Conservation (phyloP, 1,140 invertebrate species). For the Papilio xuthus region DNA sequence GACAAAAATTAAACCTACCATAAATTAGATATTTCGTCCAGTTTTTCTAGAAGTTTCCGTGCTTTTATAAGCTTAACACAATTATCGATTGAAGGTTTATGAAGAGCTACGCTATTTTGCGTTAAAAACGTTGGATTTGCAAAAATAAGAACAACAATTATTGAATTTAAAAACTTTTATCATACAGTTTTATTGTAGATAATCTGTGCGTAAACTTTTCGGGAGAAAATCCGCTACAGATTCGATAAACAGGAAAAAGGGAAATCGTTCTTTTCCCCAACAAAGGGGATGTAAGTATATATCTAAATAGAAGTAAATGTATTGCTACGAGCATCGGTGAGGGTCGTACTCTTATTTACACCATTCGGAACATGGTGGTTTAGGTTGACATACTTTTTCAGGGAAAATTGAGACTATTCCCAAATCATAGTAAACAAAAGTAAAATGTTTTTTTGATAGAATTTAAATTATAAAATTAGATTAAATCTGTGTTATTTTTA, state of each 20-base stretch:
- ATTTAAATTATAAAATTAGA: background rate
- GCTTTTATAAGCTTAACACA: background rate
- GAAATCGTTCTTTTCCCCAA: slow-evolving; percentile 37
- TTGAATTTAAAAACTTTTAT: background rate
- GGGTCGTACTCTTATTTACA: slow-evolving; percentile 48
- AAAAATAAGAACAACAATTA: background rate
- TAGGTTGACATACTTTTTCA: slow-evolving; percentile 21
- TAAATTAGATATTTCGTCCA: background rate
- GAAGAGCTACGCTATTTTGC: background rate
- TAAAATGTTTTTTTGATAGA: background rate
- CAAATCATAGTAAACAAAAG: background rate
- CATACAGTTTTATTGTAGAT: background rate
- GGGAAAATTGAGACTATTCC: background rate
- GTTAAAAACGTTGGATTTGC: background rate
- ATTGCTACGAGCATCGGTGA: slow-evolving; percentile 41
- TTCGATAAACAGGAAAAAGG: slow-evolving; percentile 39
- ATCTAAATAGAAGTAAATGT: slow-evolving; percentile 55
- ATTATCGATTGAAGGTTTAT: background rate
- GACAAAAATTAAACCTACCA: too few species aligned
- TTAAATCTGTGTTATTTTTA: too few species aligned
- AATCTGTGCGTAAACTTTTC: slow-evolving; percentile 27
- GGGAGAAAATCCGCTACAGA: slow-evolving; percentile 22
- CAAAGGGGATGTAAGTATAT: slow-evolving; percentile 42
- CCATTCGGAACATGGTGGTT: slow-evolving; percentile 40
- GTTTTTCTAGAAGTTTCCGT: background rate